Base-by-base conservation (phyloP, 2,797 vertebrate genomes). In the Picus viridis region DNA sequence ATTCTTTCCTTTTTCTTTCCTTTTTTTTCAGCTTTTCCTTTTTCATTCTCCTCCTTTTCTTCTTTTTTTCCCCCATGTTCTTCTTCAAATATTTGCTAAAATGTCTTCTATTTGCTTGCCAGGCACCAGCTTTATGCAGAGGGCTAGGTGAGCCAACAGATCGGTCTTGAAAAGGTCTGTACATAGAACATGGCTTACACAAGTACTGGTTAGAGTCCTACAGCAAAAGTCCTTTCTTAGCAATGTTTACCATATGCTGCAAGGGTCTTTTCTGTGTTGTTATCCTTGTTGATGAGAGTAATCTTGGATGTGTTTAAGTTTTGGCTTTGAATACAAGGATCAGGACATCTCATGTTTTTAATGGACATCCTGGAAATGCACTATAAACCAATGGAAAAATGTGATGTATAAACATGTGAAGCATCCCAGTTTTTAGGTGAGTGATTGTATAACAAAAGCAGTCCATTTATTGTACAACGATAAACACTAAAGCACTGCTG, bases 1-100 rank as follows among this genome's bases (percentile, higher is more conserved):
- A 10, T 16, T 11, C 6, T 62, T 12, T 39, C 5, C 5, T 10
- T 12, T 12, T 11, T 12, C 9, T 4, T 3, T 16, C 6, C 9
- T 8, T 4, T 5, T 2, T 26, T 4, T 12, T 6, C 53, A 53
- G 20, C 3, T 45, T 57, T 56, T 39, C 54, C 24, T 49, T 61
- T 57, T 57, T 62, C 16, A 20, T 53, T 70, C 30, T 70, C 4
- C 12, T 1, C 1, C 1, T 51, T 65, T 68, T 30, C 11, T n/a
- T 64, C 9, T 54, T 70, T 89, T 53, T 20, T 74, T 83, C 6
- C 14, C 12, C 45, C 39, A 39, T 12, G 39, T 4, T 34, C 2
- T 54, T 61, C 45, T 72, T 88, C 74, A 86, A 16, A 56, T 72
- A 51, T 58, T 43, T 45, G n/a, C 45, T 47, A 63, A 63, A 3